Percentiles rank a stretch among this genome's conserved stretches.
These are phyloP conservation scores for Rosalia funebris DNA, from an alignment of 2,888 invertebrate genomes.

Conservation along the genomic window DNA sequence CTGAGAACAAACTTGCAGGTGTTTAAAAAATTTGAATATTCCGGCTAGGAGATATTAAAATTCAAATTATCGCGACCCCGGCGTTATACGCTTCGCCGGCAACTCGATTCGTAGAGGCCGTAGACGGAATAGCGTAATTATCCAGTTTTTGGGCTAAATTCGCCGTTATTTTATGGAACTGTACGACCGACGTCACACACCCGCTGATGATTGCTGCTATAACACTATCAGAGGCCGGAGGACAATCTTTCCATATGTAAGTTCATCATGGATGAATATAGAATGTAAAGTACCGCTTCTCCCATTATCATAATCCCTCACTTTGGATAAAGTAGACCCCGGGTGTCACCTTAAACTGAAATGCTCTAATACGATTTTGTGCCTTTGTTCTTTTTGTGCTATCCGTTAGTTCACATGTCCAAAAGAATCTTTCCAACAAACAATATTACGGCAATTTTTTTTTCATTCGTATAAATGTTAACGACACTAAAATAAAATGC, in stretches of 20 bases:
- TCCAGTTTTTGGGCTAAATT: constrained; percentile 6
- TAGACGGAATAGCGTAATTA: constrained; percentile 10
- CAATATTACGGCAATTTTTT: no score
- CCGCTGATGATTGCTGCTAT: background rate
- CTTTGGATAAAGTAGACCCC: constrained; percentile 6
- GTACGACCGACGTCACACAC: background rate
- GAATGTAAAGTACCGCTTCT: constrained; percentile 3
- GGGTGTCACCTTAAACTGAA: background rate
- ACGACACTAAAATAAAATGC: no score
- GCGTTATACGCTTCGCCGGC: constrained; percentile 18
- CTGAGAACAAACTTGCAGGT: constrained; percentile 44
- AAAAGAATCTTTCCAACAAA: no score
- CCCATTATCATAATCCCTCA: constrained; percentile 7
- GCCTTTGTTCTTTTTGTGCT: background rate
- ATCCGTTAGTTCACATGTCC: background rate
- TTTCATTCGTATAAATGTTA: no score
- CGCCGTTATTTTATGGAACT: background rate
- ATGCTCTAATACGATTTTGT: background rate
- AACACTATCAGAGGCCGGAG: background rate
- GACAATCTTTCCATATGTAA: background rate
- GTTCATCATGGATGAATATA: background rate
- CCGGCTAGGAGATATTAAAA: constrained; percentile 42
- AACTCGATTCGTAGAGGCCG: constrained; percentile 10
- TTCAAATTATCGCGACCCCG: constrained; percentile 40
- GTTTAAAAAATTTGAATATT: constrained; percentile 46